Conservation (phyloP, 2,888 invertebrate genomes). For the Drosophila paucipuncta region DNA sequence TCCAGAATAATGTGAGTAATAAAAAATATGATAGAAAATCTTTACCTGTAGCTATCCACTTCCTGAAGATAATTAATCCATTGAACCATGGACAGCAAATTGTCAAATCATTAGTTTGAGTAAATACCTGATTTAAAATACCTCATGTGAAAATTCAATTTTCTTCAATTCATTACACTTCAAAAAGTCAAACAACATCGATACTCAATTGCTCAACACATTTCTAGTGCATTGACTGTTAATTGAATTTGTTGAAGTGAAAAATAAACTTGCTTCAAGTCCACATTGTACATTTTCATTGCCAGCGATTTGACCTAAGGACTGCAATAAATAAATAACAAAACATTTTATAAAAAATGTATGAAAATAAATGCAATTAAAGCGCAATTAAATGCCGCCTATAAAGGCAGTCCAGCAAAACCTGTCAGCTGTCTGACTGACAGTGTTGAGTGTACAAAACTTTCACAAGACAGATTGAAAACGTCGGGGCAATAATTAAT, state of each 20-base stretch:
- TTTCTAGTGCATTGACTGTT: constrained; percentile 44
- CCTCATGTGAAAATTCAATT: neutral
- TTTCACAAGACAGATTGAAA: constrained; percentile 52
- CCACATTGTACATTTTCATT: constrained; percentile 34
- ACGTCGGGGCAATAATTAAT: constrained; percentile 44
- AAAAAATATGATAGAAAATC: neutral
- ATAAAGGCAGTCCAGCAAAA: constrained; percentile 30
- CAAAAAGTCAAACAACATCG: neutral
- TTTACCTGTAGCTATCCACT: neutral
- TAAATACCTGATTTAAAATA: neutral
- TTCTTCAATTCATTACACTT: neutral
- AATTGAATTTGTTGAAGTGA: constrained; percentile 47
- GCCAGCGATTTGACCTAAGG: constrained; percentile 21
- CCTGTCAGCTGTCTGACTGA: constrained; percentile 29
- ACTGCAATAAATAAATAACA: constrained; percentile 23
- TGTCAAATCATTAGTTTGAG: neutral
- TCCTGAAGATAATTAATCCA: neutral
- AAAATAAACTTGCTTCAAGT: constrained; percentile 42
- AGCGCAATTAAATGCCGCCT: constrained; percentile 60
- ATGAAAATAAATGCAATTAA: constrained; percentile 53
- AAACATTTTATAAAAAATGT: constrained; percentile 32
- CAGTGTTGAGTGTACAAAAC: constrained; percentile 28
- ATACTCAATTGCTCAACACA: constrained; percentile 4
- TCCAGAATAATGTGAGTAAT: neutral
- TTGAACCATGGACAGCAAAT: neutral